phyloP scores from a whole-genome alignment of 1,140 invertebrate species.

The Nephotettix cincticeps region DNA sequence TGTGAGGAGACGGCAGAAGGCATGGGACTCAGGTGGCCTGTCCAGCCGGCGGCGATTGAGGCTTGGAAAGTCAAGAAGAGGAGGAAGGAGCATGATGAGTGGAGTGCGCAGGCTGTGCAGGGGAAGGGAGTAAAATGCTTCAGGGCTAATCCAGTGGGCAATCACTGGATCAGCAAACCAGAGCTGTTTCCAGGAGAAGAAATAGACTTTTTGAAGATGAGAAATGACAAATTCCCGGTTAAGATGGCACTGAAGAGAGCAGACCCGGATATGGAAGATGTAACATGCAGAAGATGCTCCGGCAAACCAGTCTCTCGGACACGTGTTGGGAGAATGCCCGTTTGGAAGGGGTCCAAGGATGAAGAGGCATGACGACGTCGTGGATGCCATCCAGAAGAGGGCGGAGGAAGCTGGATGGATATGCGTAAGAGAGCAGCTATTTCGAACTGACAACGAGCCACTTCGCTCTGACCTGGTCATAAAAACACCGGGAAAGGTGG shows the following conservation, averaged over 20 bases:
- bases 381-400: neutral
- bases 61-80: neutral
- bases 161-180: neutral
- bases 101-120: neutral
- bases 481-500: neutral
- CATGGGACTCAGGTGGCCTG: neutral
- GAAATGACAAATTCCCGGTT: neutral
- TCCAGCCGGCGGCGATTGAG: neutral
- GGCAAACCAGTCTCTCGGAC: neutral
- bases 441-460: too few species aligned
- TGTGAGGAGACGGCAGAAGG: neutral
- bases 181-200: slow-evolving; percentile 8
- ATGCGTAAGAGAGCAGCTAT: neutral
- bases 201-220: slow-evolving; percentile 1
- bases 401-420: neutral
- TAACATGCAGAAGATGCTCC: neutral
- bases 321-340: neutral
- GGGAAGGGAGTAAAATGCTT: neutral
- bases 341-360: neutral
- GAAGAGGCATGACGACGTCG: neutral
- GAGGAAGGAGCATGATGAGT: neutral
- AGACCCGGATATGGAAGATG: neutral
- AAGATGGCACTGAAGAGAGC: neutral
- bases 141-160: neutral
- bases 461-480: neutral